Conservation (phyloP, 37 sponge, comb jelly and placozoan species). For the Haliclona indistincta region DNA sequence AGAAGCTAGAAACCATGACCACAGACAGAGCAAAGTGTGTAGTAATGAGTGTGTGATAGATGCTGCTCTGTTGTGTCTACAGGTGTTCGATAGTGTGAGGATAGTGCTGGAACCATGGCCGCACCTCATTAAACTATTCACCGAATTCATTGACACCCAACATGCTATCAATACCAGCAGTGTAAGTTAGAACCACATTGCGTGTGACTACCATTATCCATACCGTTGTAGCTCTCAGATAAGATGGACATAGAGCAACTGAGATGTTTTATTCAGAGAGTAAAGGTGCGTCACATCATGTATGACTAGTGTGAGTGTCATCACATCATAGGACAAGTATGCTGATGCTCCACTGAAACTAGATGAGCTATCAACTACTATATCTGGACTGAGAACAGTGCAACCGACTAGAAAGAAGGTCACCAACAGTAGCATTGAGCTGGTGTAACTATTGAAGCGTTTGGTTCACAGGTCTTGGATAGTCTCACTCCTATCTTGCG, state of each 20-base stretch:
- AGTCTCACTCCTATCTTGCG: conserved; percentile 24
- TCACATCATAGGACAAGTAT: conserved; percentile 16
- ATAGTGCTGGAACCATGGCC: conserved; percentile 59
- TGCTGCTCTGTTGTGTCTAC: background rate
- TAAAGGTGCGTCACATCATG: background rate
- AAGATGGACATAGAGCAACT: background rate
- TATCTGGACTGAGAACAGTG: conserved; percentile 3
- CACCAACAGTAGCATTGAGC: background rate
- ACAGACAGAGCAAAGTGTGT: conserved; percentile 31
- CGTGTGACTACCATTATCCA: too few species aligned
- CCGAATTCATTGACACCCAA: conserved; percentile 41
- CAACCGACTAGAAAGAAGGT: conserved; percentile 35
- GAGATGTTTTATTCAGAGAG: background rate
- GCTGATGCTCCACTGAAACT: conserved; percentile 26
- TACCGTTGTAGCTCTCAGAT: background rate
- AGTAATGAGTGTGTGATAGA: background rate
- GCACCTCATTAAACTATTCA: conserved; percentile 58
- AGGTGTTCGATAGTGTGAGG: conserved; percentile 35
- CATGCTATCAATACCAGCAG: conserved; percentile 45
- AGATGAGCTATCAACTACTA: conserved; percentile 3
- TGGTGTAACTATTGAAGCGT: background rate
- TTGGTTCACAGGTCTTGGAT: conserved; percentile 5
- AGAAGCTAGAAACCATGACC: conserved; percentile 11
- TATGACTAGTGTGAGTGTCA: background rate
- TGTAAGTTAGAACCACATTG: too few species aligned